Evolutionary conservation across 2,797 vertebrate species (phyloP).

Genomic region (Limnodromus scolopaceus): DNA sequence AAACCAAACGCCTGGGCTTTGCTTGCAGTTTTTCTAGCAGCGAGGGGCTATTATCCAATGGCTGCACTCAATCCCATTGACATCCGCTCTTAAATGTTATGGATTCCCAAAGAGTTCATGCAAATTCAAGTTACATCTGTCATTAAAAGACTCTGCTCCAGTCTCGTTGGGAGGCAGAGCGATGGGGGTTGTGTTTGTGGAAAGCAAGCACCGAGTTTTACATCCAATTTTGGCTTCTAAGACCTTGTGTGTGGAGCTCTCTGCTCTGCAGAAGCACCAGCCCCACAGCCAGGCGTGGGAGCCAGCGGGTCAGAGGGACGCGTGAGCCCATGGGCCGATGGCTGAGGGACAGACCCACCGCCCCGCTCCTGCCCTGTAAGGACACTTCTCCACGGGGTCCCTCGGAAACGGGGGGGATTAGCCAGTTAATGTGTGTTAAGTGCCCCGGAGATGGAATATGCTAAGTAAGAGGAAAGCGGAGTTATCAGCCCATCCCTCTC

Average conservation of each 20-base stretch:
- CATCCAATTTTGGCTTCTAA: not conserved
- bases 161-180: not conserved
- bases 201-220: fast-evolving
- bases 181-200: fast-evolving
- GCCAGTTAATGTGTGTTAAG: not conserved
- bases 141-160: not conserved
- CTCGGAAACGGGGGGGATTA: not conserved
- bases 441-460: not conserved
- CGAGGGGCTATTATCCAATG: not conserved
- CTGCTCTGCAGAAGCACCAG: fast-evolving
- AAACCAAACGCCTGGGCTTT: not conserved
- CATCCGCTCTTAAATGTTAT: not conserved
- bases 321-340: fast-evolving
- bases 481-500: not conserved
- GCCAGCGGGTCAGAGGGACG: not conserved
- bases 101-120: slow-evolving; percentile 5
- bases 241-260: not conserved
- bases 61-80: not conserved
- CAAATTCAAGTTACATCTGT: not conserved
- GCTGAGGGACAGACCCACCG: fast-evolving
- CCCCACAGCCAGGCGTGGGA: fast-evolving
- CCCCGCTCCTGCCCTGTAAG: not conserved
- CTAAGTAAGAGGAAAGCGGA: not conserved
- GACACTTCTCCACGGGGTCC: fast-evolving
- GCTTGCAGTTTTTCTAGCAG: not conserved